A percentile compares a stretch with the other conserved stretches of the same genome.
phyloP scores from a whole-genome alignment of 2,113 vertebrate species.

The Pollachius pollachius region DNA sequence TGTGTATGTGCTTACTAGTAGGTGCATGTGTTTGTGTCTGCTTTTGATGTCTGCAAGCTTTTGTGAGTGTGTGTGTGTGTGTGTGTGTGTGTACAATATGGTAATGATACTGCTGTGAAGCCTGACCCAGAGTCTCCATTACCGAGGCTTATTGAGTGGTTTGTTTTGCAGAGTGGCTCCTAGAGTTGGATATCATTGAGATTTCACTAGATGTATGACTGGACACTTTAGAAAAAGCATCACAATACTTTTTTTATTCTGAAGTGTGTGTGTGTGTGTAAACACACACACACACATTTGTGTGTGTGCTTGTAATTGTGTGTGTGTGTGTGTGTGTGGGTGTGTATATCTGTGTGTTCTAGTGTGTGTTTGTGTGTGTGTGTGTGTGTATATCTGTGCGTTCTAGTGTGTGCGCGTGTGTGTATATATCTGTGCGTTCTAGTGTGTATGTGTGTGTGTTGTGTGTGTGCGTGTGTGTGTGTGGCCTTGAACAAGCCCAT shows the following conservation, averaged over 20 bases:
- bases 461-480: no score
- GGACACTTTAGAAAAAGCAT: slow-evolving; percentile 60
- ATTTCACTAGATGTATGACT: slow-evolving; percentile 57
- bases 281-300: no score
- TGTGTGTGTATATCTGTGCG: no score
- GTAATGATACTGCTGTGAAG: slow-evolving; percentile 68
- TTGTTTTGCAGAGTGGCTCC: slow-evolving; percentile 74
- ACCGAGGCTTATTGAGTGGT: slow-evolving; percentile 71
- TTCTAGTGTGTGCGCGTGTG: no score
- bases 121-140: slow-evolving; percentile 70
- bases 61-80: slow-evolving; percentile 27
- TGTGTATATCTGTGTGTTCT: slow-evolving; percentile 4
- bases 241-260: slow-evolving; percentile 55
- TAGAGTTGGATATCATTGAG: slow-evolving; percentile 63
- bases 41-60: slow-evolving; percentile 19
- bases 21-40: slow-evolving; percentile 28
- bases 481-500: slow-evolving; percentile 35
- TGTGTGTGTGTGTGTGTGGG: neutral
- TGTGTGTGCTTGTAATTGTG: neutral
- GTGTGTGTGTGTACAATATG: slow-evolving; percentile 37
- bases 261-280: slow-evolving; percentile 5
- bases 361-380: neutral
- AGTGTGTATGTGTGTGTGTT: slow-evolving; percentile 2
- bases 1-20: slow-evolving; percentile 29
- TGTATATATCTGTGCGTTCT: no score